Conservation (phyloP, 2,113 vertebrate species). For the Chiloscyllium plagiosum region DNA sequence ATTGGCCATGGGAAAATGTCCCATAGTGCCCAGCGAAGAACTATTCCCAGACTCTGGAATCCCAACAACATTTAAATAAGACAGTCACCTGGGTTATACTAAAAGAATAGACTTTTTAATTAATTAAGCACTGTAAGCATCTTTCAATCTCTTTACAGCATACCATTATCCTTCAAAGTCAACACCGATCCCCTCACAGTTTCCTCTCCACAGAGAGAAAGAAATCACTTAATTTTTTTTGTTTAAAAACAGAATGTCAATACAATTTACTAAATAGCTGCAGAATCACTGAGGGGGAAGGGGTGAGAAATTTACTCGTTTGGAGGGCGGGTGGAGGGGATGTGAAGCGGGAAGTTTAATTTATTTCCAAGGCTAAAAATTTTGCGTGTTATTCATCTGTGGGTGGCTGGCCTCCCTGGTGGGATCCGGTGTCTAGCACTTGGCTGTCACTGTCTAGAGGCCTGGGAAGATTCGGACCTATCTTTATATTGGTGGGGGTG, state of each 20-base stretch:
- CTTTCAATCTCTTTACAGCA: constrained; percentile 44
- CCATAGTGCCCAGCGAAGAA: no score
- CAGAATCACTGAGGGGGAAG: background rate
- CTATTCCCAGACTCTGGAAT: background rate
- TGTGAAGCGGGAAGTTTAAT: no score
- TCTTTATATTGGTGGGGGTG: no score
- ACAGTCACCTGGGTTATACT: constrained; percentile 47
- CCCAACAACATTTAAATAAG: constrained; percentile 41
- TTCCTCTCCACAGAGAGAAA: background rate
- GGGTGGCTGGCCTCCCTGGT: no score
- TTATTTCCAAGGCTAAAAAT: background rate
- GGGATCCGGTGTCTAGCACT: no score
- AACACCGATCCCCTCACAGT: background rate
- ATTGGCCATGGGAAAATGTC: no score
- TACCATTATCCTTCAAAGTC: background rate
- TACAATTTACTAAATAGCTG: constrained; percentile 13
- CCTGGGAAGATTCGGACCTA: no score
- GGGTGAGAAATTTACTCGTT: background rate
- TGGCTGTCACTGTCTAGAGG: no score
- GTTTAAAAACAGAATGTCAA: background rate
- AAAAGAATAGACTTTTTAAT: constrained; percentile 60
- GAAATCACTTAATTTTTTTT: background rate
- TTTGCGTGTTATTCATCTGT: no score
- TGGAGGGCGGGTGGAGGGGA: background rate
- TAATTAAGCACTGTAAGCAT: constrained; percentile 60